A percentile compares a stretch with the other conserved stretches of the same genome.
phyloP scores from a whole-genome alignment of 1,140 invertebrate genomes.

The Contarinia nasturtii region DNA sequence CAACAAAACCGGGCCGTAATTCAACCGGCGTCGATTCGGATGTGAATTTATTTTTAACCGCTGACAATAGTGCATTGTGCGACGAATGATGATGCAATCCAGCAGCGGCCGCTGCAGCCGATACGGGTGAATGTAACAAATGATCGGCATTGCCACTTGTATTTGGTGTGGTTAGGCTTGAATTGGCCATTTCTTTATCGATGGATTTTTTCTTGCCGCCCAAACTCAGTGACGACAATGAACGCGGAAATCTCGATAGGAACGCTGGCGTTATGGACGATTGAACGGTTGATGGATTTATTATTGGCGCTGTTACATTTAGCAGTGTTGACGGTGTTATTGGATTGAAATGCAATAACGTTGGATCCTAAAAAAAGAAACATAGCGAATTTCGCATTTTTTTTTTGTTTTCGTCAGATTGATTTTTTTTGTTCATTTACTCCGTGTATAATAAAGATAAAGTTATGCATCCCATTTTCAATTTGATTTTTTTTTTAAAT shows the following conservation, averaged over 20 bases:
- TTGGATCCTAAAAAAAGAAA: not conserved
- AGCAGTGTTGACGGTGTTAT: constrained; percentile 5
- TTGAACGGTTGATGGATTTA: not conserved
- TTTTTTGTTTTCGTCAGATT: not conserved
- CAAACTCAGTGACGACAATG: constrained; percentile 28
- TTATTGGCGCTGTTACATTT: not conserved
- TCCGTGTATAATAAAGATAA: no score
- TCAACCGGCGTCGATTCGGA: not conserved
- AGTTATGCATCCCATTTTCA: no score
- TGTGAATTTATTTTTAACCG: constrained; percentile 7
- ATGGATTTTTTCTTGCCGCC: constrained; percentile 18
- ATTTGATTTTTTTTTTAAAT: no score
- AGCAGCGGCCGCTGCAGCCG: no score
- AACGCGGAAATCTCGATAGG: constrained; percentile 31
- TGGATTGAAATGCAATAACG: constrained; percentile 4
- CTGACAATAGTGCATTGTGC: constrained; percentile 3
- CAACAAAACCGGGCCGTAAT: not conserved
- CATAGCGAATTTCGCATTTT: not conserved
- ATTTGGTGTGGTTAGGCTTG: constrained; percentile 1
- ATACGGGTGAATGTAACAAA: not conserved
- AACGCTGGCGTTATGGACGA: constrained; percentile 18
- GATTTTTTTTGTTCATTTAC: no score
- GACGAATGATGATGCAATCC: constrained; percentile 13
- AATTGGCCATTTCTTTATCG: constrained; percentile 16
- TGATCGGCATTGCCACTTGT: not conserved